Conservation (phyloP, 2,888 invertebrate genomes). For the Monochamus alternatus region DNA sequence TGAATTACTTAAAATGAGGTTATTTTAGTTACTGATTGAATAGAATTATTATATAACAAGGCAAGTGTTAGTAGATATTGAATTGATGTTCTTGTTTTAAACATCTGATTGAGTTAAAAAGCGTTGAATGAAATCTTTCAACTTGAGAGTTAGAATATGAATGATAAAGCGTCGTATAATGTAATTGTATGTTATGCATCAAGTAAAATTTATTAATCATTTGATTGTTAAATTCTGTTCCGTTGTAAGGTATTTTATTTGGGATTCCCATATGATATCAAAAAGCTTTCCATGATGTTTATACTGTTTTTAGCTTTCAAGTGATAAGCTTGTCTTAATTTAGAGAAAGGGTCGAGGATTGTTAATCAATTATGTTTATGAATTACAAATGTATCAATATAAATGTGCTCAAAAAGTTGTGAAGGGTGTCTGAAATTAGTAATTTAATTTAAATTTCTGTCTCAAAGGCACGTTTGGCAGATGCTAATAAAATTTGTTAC, state of each 20-base stretch:
- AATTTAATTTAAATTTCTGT: conserved; percentile 17
- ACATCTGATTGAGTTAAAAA: conserved; percentile 10
- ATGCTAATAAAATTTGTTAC: conserved; percentile 16
- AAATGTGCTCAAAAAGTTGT: conserved; percentile 5
- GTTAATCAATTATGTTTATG: conserved; percentile 22
- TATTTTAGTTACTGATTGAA: conserved; percentile 7
- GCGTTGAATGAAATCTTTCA: conserved; percentile 30
- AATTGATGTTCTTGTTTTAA: conserved; percentile 20
- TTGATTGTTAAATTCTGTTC: conserved; percentile 32
- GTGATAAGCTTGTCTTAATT: conserved; percentile 23
- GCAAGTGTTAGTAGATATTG: background rate
- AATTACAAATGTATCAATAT: conserved; percentile 26
- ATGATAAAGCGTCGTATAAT: conserved; percentile 22
- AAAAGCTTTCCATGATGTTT: background rate
- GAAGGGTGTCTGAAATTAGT: background rate
- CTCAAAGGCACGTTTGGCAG: conserved; percentile 9
- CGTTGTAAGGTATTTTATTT: conserved; percentile 22
- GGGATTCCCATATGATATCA: conserved; percentile 25
- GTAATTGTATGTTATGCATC: conserved; percentile 26
- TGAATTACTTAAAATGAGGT: background rate
- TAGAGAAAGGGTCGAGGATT: conserved; percentile 16
- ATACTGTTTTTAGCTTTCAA: background rate
- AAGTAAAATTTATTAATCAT: conserved; percentile 13
- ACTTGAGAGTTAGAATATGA: conserved; percentile 25
- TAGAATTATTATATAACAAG: conserved; percentile 1